Conservation (phyloP, 2,113 vertebrate species). For the Acanthochromis polyacanthus region DNA sequence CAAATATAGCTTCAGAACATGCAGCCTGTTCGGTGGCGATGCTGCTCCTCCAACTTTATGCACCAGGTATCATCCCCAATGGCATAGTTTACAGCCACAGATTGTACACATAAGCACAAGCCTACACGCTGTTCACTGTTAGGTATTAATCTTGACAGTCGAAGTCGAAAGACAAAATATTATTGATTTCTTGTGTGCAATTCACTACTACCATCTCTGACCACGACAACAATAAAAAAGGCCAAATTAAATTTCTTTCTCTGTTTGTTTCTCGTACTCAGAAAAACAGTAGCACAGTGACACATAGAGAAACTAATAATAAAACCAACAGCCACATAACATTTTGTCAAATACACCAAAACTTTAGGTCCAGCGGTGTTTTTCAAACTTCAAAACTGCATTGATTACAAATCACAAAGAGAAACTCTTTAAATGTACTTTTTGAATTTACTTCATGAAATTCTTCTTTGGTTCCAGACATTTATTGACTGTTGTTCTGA, state of each 20-base stretch:
- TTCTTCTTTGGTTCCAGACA: not conserved
- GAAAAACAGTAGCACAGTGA: conserved; percentile 3
- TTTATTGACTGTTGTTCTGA: not conserved
- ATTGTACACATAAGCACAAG: not conserved
- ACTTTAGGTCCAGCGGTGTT: not conserved
- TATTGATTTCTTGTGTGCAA: conserved; percentile 34
- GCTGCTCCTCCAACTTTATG: not conserved
- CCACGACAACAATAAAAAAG: not conserved
- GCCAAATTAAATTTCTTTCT: not conserved
- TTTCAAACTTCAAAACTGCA: conserved; percentile 1
- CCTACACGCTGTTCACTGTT: not conserved
- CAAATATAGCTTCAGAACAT: not conserved
- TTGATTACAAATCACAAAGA: conserved; percentile 26
- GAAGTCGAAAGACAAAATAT: conserved; percentile 15
- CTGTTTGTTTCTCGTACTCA: not conserved
- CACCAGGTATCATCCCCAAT: not conserved
- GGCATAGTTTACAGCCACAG: not conserved
- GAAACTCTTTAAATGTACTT: not conserved
- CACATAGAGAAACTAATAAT: conserved; percentile 4
- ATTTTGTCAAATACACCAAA: not conserved
- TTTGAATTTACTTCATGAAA: not conserved
- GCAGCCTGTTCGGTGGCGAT: not conserved
- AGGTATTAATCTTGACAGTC: conserved; percentile 3
- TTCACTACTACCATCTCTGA: conserved; percentile 1
- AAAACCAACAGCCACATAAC: not conserved